Base-by-base conservation (phyloP, 2,888 invertebrate species). In the Biston stratarius region DNA sequence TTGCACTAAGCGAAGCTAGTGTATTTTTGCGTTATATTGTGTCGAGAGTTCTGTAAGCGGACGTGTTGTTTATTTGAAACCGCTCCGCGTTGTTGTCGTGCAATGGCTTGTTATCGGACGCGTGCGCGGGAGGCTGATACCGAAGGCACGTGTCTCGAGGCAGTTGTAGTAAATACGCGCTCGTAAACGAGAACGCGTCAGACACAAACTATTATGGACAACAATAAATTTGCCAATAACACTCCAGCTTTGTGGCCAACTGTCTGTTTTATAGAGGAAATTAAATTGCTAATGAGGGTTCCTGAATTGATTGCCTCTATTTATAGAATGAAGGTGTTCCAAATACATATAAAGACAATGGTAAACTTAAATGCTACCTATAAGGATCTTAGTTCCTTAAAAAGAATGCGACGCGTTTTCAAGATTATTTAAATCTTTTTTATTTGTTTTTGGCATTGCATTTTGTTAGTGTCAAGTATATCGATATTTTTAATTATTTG, bases 81-180 rank as follows among this genome's bases (percentile, higher is more conserved):
- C 72, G 67, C 61, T 55, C 34, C 52, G 48, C 48, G 60, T 67
- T 63, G 47, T 74, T 71, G 66, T 64, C 70, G 67, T 71, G 75
- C 61, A 70, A 62, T 74, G 71, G 72, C 68, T 75, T 81, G 82
- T 83, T 85, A 84, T 84, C 83, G 77, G 71, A 74, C 72, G 76
- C 76, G 71, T 62, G 74, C 74, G 77, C 74, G 73, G 69, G 79
- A 80, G 77, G 72, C 71, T 71, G 70, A 68, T 73, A 69, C 48
- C 45, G 24, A 10, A n/a, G 76, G 82, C 86, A 86, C 85, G 87
- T 84, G 86, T 78, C 79, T 73, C 70, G 40, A 71, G 73, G 73
- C 74, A 70, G 78, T 76, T 72, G 79, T 86, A 82, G 84, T 86
- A 88, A 85, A 85, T 83, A 85, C 84, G 81, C 72, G 75, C 79